Evolutionary conservation across 2,797 vertebrate species (phyloP), one percentile per base, ranked within the genome.

Genomic region (Rhinatrema bivittatum): DNA sequence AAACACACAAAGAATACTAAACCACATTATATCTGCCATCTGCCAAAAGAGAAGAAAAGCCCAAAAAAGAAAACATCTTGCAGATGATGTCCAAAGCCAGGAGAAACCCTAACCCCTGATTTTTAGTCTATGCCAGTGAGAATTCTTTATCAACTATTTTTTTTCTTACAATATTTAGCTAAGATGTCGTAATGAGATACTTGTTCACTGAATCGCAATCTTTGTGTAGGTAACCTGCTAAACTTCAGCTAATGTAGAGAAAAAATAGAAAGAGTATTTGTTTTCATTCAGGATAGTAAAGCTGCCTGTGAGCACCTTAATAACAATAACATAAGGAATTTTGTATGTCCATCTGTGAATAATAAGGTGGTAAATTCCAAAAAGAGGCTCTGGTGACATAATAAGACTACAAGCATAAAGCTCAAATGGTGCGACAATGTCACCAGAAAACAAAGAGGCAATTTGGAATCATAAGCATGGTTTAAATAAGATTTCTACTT

Each of bases 221-320:
- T 50, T 49, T 42, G 36, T 50, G 46, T 42, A 46, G 39, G 46
- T 26, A 46, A 50, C 46, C 33, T 42, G 46, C 39, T 50, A 50
- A 42, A 50, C 42, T 50, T 50, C 33, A 50, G 50, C 42, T 42
- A 36, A 39, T 42, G 29, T 17, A 42, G 26, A 21, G 32, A 32
- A 42, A 33, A 42, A 50, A 50, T 42, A 50, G 50, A 29, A 50
- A 42, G 46, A 46, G 50, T 50, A 50, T 50, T 46, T 50, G 46
- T 34, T 50, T 50, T 50, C 46, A 37, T 33, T 24, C 18, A 37
- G 39, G n/a, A 20, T 34, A 21, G 30, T 50, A 50, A 50, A 50
- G 50, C 46, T 50, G n/a, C n/a, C 29, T 50, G 29, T 32, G 24
- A 50, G 46, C 46, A 50, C 39, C 50, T 46, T 50, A 46, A 50